A percentile compares a stretch with the other conserved stretches of the same genome.
Conservation (phyloP, 2,797 vertebrate species). For the Selene dorsalis region DNA sequence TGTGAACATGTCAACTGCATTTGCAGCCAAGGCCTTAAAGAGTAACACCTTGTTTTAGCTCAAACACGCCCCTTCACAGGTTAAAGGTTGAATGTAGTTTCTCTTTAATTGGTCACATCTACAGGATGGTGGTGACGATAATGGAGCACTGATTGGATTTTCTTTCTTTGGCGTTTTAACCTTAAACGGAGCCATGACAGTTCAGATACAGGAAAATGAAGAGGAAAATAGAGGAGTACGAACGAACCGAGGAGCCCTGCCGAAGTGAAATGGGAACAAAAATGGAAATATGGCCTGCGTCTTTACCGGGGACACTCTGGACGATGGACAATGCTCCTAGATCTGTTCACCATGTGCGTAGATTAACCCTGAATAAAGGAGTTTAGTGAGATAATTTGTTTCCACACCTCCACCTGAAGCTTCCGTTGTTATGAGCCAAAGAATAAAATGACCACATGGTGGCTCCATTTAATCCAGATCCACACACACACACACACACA, state of each 20-base stretch:
- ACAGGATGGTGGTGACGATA: not conserved
- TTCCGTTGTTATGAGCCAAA: slow-evolving; percentile 1
- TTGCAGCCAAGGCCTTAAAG: not conserved
- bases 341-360: not conserved
- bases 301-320: not conserved
- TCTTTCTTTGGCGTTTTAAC: not conserved
- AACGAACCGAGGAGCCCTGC: not conserved
- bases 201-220: not conserved
- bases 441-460: slow-evolving; percentile 4
- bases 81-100: not conserved
- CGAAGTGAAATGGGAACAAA: not conserved
- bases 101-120: not conserved
- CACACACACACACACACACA: not conserved
- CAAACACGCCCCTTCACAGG: no score
- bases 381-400: not conserved
- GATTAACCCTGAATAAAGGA: not conserved
- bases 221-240: not conserved
- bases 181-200: not conserved
- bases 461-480: slow-evolving; percentile 19
- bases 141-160: not conserved
- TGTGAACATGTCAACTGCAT: no score
- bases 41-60: not conserved
- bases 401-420: not conserved
- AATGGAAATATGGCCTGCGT: not conserved
- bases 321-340: not conserved